Percentiles rank a stretch among this genome's conserved stretches.
These are phyloP conservation scores for Ctenopoma multispine DNA, from an alignment of 2,797 vertebrate genomes.

Conservation along the genomic window DNA sequence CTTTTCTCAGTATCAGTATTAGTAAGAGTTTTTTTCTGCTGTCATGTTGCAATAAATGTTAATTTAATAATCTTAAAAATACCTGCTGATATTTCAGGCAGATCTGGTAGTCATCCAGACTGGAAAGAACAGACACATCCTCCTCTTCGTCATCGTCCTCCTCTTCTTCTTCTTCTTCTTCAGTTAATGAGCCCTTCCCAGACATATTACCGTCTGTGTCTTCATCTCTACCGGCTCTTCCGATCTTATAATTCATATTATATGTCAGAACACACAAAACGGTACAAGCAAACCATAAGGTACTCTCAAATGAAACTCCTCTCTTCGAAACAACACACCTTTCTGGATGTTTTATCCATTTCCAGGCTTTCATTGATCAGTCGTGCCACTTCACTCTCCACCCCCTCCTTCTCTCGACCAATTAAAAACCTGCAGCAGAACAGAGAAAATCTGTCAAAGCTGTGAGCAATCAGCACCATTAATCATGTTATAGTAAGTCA, in stretches of 20 bases:
- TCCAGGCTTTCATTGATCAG: constrained; percentile 93
- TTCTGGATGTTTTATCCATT: constrained; percentile 81
- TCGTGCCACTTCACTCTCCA: constrained; percentile 92
- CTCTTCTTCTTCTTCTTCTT: constrained; percentile 58
- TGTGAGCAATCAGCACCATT: constrained; percentile 1
- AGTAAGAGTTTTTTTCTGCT: neutral
- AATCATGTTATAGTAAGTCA: too few species aligned
- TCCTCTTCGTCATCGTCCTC: constrained; percentile 59
- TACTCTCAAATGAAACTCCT: neutral
- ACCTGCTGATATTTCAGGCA: constrained; percentile 82
- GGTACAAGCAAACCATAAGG: neutral
- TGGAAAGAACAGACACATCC: constrained; percentile 61
- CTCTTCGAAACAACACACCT: constrained; percentile 65
- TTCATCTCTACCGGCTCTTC: constrained; percentile 31
- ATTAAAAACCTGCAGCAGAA: constrained; percentile 89
- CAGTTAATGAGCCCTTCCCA: constrained; percentile 43
- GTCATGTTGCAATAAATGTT: neutral
- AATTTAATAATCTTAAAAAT: neutral
- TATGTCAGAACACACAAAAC: neutral
- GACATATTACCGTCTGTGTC: constrained; percentile 24
- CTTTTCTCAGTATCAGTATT: neutral
- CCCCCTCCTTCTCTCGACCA: constrained; percentile 91
- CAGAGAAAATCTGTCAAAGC: constrained; percentile 18
- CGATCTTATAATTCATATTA: constrained; percentile 35
- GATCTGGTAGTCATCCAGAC: constrained; percentile 70